These are phyloP conservation scores for Ceratina calcarata DNA, from an alignment of 1,140 invertebrate genomes.

Conservation along the genomic window DNA sequence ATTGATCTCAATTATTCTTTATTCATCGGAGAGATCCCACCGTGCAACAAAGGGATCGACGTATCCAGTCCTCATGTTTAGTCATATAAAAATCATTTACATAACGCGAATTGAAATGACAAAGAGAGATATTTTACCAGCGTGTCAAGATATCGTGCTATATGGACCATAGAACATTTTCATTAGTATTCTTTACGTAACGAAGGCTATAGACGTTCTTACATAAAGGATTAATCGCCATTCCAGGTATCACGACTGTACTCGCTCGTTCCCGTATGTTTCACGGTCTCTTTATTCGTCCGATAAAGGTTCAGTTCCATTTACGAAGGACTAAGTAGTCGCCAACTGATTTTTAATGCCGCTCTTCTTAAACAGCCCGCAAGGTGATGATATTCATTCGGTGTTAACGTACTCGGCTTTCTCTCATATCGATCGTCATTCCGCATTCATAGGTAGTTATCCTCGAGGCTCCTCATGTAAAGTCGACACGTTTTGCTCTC, in stretches of 20 bases:
- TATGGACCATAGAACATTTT: not conserved
- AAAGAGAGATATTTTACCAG: too few species aligned
- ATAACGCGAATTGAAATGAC: too few species aligned
- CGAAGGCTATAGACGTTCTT: not conserved
- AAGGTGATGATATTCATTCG: conserved; percentile 42
- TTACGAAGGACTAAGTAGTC: not conserved
- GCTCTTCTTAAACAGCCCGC: conserved; percentile 8
- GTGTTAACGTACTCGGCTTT: conserved; percentile 57
- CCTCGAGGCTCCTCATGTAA: conserved; percentile 41
- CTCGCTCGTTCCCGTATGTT: not conserved
- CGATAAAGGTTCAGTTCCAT: not conserved
- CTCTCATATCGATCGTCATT: conserved; percentile 52
- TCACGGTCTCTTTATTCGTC: not conserved
- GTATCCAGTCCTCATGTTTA: too few species aligned
- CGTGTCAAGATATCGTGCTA: too few species aligned
- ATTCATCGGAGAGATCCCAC: not conserved
- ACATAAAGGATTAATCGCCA: not conserved
- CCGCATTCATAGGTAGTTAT: conserved; percentile 31
- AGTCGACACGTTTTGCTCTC: not conserved
- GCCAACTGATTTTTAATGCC: conserved; percentile 15
- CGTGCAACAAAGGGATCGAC: too few species aligned
- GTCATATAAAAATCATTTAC: too few species aligned
- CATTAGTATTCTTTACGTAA: not conserved
- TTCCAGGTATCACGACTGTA: not conserved
- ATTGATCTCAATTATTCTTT: not conserved